These are phyloP conservation scores for Zosterops borbonicus DNA, from an alignment of 2,113 vertebrate species.

Conservation along the genomic window DNA sequence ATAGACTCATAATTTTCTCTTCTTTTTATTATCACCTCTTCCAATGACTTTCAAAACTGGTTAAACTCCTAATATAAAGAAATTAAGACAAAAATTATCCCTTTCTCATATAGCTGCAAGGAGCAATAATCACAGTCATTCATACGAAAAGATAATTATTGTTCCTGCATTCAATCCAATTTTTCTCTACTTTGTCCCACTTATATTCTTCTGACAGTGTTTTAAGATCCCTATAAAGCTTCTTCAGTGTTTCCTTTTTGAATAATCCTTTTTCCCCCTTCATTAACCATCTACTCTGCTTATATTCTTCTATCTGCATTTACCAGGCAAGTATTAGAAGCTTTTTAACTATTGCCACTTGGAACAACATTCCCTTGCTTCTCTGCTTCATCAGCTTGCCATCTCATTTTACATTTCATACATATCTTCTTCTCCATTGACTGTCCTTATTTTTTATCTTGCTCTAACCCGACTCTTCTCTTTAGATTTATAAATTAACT, in stretches of 20 bases:
- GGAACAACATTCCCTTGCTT: background rate
- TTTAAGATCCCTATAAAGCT: background rate
- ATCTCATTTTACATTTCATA: background rate
- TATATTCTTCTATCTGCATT: background rate
- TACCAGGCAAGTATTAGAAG: background rate
- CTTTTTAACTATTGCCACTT: background rate
- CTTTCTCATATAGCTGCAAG: background rate
- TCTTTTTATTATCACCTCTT: background rate
- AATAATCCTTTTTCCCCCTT: background rate
- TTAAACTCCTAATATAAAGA: background rate
- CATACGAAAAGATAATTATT: background rate
- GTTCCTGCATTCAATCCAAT: background rate
- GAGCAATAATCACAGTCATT: background rate
- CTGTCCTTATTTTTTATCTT: background rate
- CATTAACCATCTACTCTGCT: background rate
- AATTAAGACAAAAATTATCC: background rate
- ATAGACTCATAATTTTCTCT: background rate
- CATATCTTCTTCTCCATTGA: background rate
- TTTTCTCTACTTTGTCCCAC: background rate
- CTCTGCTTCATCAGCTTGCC: background rate
- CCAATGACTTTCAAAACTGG: background rate
- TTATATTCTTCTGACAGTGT: background rate
- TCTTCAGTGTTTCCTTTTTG: background rate
- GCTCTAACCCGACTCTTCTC: background rate
- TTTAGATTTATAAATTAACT: background rate